Conservation (phyloP, 2,888 invertebrate species). For the Idaea aversata region DNA sequence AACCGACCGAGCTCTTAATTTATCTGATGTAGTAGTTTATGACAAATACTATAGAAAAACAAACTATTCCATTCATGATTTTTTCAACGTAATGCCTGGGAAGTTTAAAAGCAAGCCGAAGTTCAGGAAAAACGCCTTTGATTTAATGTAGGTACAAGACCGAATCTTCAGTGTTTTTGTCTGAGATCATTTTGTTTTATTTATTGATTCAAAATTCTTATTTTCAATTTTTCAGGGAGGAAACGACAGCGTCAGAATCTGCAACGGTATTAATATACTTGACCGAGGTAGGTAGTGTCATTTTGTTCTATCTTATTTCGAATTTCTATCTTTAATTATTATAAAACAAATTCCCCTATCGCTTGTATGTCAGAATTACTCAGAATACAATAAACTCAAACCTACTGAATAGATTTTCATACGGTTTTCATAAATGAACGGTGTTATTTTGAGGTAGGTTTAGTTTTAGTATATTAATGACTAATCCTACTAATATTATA, state of each 20-base stretch:
- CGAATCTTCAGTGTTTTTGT: background rate
- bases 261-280: background rate
- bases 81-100: background rate
- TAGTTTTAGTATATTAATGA: too few relatives aligned
- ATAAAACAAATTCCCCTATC: too few relatives aligned
- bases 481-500: too few relatives aligned
- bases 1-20: background rate
- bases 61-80: background rate
- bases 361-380: too few relatives aligned
- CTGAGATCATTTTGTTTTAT: background rate
- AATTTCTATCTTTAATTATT: too few relatives aligned
- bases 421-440: too few relatives aligned
- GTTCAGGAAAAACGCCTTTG: background rate
- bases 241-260: background rate
- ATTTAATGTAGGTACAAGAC: background rate
- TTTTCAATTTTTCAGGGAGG: background rate
- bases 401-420: too few relatives aligned
- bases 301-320: background rate
- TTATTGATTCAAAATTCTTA: background rate
- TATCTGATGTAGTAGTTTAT: background rate
- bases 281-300: background rate
- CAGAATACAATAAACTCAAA: too few relatives aligned
- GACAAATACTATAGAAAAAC: background rate
- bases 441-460: too few relatives aligned
- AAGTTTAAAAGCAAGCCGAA: background rate